Conservation (phyloP, 2,797 vertebrate species). For the Picus viridis region DNA sequence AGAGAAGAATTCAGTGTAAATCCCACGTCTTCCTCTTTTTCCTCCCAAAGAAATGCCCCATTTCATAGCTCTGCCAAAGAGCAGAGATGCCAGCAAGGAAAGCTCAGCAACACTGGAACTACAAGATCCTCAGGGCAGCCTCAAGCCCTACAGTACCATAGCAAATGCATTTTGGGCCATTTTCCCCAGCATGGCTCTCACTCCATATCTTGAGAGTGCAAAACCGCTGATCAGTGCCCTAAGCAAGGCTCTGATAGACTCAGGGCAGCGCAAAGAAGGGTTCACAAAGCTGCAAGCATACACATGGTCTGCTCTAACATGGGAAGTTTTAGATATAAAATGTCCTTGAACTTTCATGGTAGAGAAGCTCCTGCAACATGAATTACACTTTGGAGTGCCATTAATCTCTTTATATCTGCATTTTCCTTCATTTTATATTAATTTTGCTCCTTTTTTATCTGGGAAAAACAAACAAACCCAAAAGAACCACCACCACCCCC, state of each 20-base stretch:
- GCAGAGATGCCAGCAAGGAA: background rate
- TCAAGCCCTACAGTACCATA: background rate
- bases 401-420: background rate
- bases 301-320: background rate
- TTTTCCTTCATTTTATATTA: background rate
- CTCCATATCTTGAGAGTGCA: accelerated
- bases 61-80: background rate
- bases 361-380: background rate
- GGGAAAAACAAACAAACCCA: too few species aligned
- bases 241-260: background rate
- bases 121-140: accelerated
- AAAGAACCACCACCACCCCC: too few species aligned
- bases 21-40: background rate
- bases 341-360: background rate
- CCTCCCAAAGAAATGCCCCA: background rate
- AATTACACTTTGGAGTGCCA: background rate
- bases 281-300: background rate
- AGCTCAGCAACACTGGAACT: background rate
- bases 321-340: background rate
- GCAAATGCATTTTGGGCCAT: background rate
- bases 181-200: accelerated
- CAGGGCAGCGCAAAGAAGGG: background rate
- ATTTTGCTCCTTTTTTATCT: background rate
- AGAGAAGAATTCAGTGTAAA: background rate
- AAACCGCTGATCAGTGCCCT: background rate